Base-by-base conservation (phyloP, 2,888 invertebrate genomes). In the Eupeodes luniger region DNA sequence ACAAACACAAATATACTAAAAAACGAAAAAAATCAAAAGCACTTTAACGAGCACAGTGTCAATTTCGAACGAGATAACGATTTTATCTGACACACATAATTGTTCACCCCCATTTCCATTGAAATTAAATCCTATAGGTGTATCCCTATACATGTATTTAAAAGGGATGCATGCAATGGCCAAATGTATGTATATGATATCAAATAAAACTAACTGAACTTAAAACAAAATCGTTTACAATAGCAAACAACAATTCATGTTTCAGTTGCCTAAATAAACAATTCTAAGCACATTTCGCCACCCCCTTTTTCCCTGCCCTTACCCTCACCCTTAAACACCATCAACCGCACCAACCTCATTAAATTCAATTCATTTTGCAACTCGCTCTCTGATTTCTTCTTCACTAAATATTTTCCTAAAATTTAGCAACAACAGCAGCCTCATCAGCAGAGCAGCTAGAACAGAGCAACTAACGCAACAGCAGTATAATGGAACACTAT, bases 351-450 rank as follows among this genome's bases (percentile, higher is more conserved):
- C 79, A 74, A 81, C 64, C 82, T 87, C 86, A 80, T 87, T 80
- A 83, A 87, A 87, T 80, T 87, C 82, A 87, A 83, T 87, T 87
- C 83, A 83, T 51, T 72, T 74, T 64, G 47, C 61, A 36, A 69
- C 19, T 62, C 77, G 49, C 40, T 53, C 55, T 59, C 57, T 78
- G 70, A 77, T 70, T 70, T 81, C 74, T 66, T 85, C 74, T 69
- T 57, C 47, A 82, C 86, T 57, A 81, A 82, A 82, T 66, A 76
- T 85, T 75, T 67, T 14, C 72, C 78, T 4, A 69, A 81, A 70
- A 70, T 47, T 70, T 78, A 57, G 70, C 62, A 57, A 57, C 53
- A 36, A 7, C 57, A 57, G 55, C 10, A 9, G 3, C 19, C 49
- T 9, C 61, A 57, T n/a, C 57, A 40, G 27, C 53, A 34, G 19